Base-by-base conservation (phyloP, 2,888 invertebrate species). In the Nycteola revayana region DNA sequence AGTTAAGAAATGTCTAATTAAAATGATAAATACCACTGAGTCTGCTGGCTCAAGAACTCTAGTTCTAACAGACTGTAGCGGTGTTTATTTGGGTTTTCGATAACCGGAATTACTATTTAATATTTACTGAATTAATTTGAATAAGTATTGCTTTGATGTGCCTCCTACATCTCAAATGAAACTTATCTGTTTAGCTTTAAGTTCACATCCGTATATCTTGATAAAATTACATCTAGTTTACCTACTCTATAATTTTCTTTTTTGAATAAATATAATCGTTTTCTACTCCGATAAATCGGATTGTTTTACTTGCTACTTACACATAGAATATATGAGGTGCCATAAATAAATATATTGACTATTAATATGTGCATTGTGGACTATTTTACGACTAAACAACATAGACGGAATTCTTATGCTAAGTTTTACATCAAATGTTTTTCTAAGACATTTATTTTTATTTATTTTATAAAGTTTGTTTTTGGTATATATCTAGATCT, bases 41-140 rank as follows among this genome's bases (percentile, higher is more conserved):
- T 79, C 81, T 84, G 85, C 65, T 79, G 86, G 88, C 86, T 87
- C 87, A 84, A 82, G 86, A 86, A 85, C 85, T 34, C 14, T 43
- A 30, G 83, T 84, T 85, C 85, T 78, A 77, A 76, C 85, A 85
- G 85, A 76, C 78, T 65, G 58, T 52, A 60, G 58, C 64, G 75
- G 81, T 80, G 67, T 85, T 83, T 82, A 77, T 69, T 64, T 42
- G 40, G 42, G 14, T 14, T 14, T 5, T 14, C 2, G 2, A 5
- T 14, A n/a, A 3, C 14, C 14, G 14, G 14, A n/a, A n/a, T n/a
- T 14, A 14, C 14, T 14, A 14, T 14, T 14, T 14, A 14, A 14
- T 14, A 3, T 14, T 14, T 14, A 2, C 3, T 14, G 14, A 14
- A 14, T 29, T 11, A 28, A 30, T 36, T 26, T 25, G 26, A 32